Base-by-base conservation (phyloP, 2,888 invertebrate species). In the Cephus spinipes region DNA sequence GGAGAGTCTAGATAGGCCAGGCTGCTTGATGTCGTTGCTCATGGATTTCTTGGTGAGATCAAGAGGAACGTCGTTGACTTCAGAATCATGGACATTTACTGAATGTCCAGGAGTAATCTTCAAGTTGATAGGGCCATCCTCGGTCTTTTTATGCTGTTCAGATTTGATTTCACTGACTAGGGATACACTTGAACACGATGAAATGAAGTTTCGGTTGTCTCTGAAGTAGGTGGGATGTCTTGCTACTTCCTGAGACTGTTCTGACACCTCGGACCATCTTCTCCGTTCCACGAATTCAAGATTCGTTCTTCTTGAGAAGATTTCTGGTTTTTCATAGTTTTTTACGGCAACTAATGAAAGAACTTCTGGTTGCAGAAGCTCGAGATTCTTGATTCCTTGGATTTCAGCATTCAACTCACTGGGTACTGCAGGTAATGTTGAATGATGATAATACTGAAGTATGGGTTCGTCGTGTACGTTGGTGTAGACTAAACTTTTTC, bases 11-110 rank as follows among this genome's bases (percentile, higher is more conserved):
- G 74, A 73, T 78, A 79, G 23, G 80, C 82, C 34, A 82, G 83
- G 30, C 81, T 75, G 12, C 80, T 35, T 12, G 84, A 81, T 85
- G 11, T 83, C 83, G 12, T 76, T 85, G 12, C 83, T 82, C 68
- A 85, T 85, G 11, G 89, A 86, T 91, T 97, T 97, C 89, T 96
- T 96, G 77, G 95, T 95, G 35, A 96, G 92, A 91, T 97, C 96
- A 77, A 96, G 93, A 0, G 96, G 94, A 34, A 94, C 90, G 80
- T 92, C 92, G 33, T 90, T 89, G 55, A 23, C 23, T 3, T 23
- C 23, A 34, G 82, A 83, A 1, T 77, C 74, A 71, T 73, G 83
- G 12, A 69, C 77, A 6, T 83, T 81, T 3, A 32, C 69, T 2
- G 74, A 75, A 74, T 77, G 55, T 73, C 68, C 73, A 78, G 77